These are phyloP conservation scores for Phyllopteryx taeniolatus DNA, from an alignment of 2,113 vertebrate species.

Conservation along the genomic window DNA sequence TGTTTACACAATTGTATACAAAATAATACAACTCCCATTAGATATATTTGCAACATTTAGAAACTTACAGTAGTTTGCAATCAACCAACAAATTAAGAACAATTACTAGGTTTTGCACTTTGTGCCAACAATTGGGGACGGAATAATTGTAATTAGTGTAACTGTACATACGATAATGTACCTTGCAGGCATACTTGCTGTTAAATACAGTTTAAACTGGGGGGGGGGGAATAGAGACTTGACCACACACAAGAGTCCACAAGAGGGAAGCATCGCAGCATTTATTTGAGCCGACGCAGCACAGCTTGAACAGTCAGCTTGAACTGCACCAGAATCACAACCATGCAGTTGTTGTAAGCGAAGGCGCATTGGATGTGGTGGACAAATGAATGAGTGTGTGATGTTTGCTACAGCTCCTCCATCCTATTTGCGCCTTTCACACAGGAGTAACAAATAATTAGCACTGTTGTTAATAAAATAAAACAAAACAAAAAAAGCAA, in stretches of 20 bases:
- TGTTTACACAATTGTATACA: neutral
- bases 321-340: constrained; percentile 16
- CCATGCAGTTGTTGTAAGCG: constrained; percentile 9
- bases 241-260: constrained; percentile 20
- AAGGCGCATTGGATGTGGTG: constrained; percentile 27
- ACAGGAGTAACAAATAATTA: constrained; percentile 34
- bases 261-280: constrained; percentile 38
- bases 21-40: neutral
- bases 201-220: neutral
- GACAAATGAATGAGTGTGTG: constrained; percentile 13
- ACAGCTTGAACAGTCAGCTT: constrained; percentile 26
- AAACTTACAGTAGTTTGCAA: neutral
- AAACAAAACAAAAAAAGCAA: constrained; percentile 12
- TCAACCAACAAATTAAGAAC: neutral
- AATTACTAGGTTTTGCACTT: no score
- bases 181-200: neutral
- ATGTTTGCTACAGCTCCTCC: constrained; percentile 43
- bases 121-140: neutral
- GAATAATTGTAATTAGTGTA: neutral
- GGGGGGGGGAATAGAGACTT: neutral
- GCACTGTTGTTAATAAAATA: neutral
- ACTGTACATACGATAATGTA: neutral
- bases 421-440: constrained; percentile 33
- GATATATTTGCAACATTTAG: neutral
- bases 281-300: constrained; percentile 58